phyloP scores from a whole-genome alignment of 2,888 invertebrate genomes.

The Pyrrhosoma nymphula region DNA sequence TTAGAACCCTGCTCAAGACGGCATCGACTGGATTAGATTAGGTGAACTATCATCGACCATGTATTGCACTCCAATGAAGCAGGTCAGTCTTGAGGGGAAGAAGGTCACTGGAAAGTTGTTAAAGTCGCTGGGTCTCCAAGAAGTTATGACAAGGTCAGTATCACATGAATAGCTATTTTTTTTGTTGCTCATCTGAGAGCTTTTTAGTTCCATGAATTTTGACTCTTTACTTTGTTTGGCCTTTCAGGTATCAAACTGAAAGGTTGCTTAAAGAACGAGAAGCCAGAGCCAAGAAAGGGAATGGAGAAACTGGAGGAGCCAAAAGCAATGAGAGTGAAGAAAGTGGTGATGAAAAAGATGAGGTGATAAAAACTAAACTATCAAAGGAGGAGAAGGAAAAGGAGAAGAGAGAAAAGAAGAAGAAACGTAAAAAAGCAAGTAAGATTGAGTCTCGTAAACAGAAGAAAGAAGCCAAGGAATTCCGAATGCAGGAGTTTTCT shows the following conservation, averaged over 20 bases:
- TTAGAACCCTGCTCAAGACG: neutral
- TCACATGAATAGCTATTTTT: slow-evolving; percentile 72
- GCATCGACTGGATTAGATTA: slow-evolving; percentile 24
- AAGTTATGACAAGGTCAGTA: neutral
- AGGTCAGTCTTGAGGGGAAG: slow-evolving; percentile 2
- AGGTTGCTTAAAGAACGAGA: slow-evolving; percentile 69
- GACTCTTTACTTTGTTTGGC: neutral
- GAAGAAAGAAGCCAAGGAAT: slow-evolving; percentile 79
- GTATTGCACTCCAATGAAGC: slow-evolving; percentile 1
- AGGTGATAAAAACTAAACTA: neutral
- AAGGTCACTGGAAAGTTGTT: neutral
- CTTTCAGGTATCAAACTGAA: slow-evolving; percentile 8
- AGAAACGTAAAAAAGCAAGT: slow-evolving; percentile 73
- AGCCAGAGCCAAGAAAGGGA: slow-evolving; percentile 72
- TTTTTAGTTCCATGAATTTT: neutral
- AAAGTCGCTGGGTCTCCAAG: slow-evolving; percentile 33
- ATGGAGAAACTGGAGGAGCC: slow-evolving; percentile 70
- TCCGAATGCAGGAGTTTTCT: slow-evolving; percentile 78
- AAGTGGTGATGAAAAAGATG: neutral
- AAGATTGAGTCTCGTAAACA: slow-evolving; percentile 77
- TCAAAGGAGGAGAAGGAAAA: slow-evolving; percentile 69
- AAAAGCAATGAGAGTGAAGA: slow-evolving; percentile 70
- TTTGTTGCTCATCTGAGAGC: too few relatives aligned
- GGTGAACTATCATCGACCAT: neutral
- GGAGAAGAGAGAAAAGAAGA: slow-evolving; percentile 75